Evolutionary conservation across 2,888 invertebrate genomes (phyloP).

Genomic region (Clanis bilineata): DNA sequence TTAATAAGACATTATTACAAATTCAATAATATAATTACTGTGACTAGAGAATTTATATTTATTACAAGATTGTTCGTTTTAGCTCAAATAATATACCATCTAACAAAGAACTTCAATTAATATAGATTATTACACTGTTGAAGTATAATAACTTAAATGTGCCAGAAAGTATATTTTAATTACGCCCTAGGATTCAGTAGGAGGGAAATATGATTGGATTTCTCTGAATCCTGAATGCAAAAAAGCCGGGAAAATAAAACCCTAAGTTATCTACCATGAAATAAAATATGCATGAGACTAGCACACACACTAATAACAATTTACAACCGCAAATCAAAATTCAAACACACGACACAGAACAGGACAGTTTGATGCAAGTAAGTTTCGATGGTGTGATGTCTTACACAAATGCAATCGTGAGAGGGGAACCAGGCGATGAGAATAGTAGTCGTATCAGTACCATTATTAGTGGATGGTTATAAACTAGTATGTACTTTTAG

Average conservation of each 20-base stretch:
- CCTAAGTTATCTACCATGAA: not conserved
- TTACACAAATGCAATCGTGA: constrained; percentile 48
- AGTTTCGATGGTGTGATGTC: constrained; percentile 80
- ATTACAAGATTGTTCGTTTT: too few relatives aligned
- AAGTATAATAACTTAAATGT: too few relatives aligned
- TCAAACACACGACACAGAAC: constrained; percentile 37
- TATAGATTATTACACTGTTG: too few relatives aligned
- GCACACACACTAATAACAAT: constrained; percentile 18
- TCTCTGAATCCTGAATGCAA: too few relatives aligned
- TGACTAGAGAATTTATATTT: too few relatives aligned
- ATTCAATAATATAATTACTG: not conserved
- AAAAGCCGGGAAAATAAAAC: too few relatives aligned
- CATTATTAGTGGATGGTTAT: constrained; percentile 29
- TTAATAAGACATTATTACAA: not conserved
- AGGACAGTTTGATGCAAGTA: constrained; percentile 63
- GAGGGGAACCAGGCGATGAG: constrained; percentile 18
- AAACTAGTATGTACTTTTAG: constrained; percentile 40
- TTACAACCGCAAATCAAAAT: constrained; percentile 27
- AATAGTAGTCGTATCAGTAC: not conserved
- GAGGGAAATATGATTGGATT: too few relatives aligned
- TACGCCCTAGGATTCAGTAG: too few relatives aligned
- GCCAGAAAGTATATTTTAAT: too few relatives aligned
- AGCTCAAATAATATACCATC: too few relatives aligned
- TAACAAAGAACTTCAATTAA: too few relatives aligned
- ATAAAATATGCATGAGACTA: not conserved